Conservation (phyloP, 1,140 invertebrate species). For the Atta cephalotes region DNA sequence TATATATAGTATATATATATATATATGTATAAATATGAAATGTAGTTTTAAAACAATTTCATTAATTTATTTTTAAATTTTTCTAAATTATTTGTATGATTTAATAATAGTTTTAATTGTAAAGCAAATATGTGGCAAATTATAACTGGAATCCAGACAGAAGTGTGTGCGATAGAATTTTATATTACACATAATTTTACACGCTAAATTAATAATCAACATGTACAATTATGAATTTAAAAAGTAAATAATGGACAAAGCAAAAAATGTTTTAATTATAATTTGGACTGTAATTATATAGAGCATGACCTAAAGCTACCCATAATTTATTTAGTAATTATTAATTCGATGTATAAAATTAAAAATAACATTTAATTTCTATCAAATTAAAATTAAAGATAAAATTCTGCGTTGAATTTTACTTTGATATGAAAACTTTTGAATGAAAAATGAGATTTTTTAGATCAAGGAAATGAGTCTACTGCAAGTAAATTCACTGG, state of each 20-base stretch:
- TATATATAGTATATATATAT: no score
- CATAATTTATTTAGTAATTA: constrained; percentile 1
- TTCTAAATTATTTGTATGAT: neutral
- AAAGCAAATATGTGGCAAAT: neutral
- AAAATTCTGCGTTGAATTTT: neutral
- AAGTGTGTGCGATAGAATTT: neutral
- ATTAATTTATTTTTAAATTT: neutral
- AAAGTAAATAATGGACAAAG: neutral
- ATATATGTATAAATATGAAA: neutral
- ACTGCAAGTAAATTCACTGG: neutral
- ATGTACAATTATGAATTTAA: neutral
- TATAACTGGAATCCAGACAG: neutral
- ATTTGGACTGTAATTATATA: neutral
- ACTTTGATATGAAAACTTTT: neutral
- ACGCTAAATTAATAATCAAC: neutral
- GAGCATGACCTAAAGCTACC: neutral
- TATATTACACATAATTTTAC: neutral
- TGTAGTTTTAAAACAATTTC: neutral
- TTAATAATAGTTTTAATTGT: neutral
- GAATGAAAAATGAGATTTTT: neutral
- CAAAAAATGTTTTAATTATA: constrained; percentile 4
- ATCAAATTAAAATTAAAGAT: constrained; percentile 7
- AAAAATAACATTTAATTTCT: constrained; percentile 1
- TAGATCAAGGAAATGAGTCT: neutral
- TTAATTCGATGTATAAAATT: neutral